Percentiles rank a stretch among this genome's conserved stretches.
Conservation (phyloP, 2,888 invertebrate genomes). For the Mesorhabditis sp. region DNA sequence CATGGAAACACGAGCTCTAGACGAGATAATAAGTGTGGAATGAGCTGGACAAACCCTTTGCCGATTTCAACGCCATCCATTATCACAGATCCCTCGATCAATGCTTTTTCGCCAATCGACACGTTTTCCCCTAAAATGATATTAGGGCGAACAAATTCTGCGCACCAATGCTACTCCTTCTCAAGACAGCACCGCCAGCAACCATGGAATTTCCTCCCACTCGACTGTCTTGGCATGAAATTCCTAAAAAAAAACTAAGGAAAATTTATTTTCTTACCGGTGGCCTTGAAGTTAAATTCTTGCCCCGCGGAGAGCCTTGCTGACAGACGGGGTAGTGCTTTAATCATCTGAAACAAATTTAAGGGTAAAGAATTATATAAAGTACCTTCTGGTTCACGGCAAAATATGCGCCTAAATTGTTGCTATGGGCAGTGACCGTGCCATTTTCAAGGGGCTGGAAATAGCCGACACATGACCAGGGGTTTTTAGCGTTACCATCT, state of each 20-base stretch:
- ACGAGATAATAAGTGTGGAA: constrained; percentile 15
- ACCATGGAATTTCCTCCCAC: constrained; percentile 23
- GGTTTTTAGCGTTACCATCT: constrained; percentile 10
- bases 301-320: constrained; percentile 20
- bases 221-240: constrained; percentile 23
- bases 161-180: constrained; percentile 6
- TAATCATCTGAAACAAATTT: constrained; percentile 22
- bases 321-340: constrained; percentile 23
- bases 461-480: constrained; percentile 33
- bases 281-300: constrained; percentile 21
- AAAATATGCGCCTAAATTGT: constrained; percentile 47
- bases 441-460: constrained; percentile 37
- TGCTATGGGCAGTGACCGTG: constrained; percentile 39
- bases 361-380: neutral
- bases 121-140: constrained; percentile 23
- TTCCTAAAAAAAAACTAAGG: neutral
- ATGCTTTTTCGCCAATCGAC: constrained; percentile 30
- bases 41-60: constrained; percentile 30
- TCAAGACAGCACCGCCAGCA: constrained; percentile 13
- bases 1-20: constrained; percentile 36
- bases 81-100: constrained; percentile 43
- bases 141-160: neutral
- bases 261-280: constrained; percentile 9
- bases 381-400: constrained; percentile 48
- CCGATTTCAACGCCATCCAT: constrained; percentile 36